Base-by-base conservation (phyloP, 1,140 invertebrate genomes). In the Samia ricini region DNA sequence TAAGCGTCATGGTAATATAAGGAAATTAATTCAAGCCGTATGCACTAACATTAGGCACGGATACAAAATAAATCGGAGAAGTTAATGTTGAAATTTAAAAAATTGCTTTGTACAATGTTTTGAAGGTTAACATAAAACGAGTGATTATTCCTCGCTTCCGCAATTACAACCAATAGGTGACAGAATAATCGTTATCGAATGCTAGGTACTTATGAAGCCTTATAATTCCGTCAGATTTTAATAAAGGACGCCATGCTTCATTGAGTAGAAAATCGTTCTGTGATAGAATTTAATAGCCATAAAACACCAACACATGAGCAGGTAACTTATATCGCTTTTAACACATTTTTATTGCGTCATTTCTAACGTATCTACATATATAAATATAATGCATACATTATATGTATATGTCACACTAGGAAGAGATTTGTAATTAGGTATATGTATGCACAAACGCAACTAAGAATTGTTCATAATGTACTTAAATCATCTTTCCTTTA, bases 191-290 rank as follows among this genome's bases (percentile, higher is more conserved):
- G 52, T 55, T 55, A 55, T 24, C 5, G 19, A 55, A 55, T 15
- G 8, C 8, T 23, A 23, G 10, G 5, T 55, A 24, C 52, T 23
- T 55, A 23, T 55, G n/a, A 10, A 55, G 24, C 24, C 22, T 15
- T 24, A 24, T 55, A 24, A 55, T 23, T 55, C 21, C 52, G 24
- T n/a, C 15, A 24, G 52, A 56, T 59, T 59, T 59, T 59, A 49
- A 59, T 59, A 26, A 59, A 59, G 56, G 56, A 59, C 19, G 56
- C 15, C 21, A 48, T 49, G 56, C 56, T 59, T 33, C 33, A 59
- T 59, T 49, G 36, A 49, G 56, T 36, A 49, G 33, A 59, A 59
- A 59, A 59, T 49, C 21, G 56, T 59, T 59, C 21, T 20, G 56
- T n/a, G 24, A 48, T 42, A 48, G 56, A 59, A 48, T 59, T 59